Evolutionary conservation across 2,113 vertebrate species (phyloP).

Genomic region (Acanthochromis polyacanthus): DNA sequence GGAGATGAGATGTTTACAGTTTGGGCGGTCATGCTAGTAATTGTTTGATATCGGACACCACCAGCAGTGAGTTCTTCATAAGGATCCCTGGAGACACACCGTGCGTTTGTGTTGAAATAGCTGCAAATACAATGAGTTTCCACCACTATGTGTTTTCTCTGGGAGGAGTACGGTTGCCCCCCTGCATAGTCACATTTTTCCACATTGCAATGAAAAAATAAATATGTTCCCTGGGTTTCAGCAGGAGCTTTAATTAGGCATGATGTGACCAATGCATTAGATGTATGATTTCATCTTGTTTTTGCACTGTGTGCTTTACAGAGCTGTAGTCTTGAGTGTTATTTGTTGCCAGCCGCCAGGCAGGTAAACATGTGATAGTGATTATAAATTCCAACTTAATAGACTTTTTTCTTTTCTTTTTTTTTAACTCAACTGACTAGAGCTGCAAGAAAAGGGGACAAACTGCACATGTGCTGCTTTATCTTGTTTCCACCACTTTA

Average conservation of each 20-base stretch:
- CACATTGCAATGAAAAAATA: conserved; percentile 62
- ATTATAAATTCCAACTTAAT: conserved; percentile 62
- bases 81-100: background rate
- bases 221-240: conserved; percentile 39
- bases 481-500: background rate
- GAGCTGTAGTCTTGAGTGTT: too few species aligned
- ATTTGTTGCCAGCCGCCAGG: conserved; percentile 28
- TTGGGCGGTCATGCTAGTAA: conserved; percentile 5
- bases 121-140: conserved; percentile 57
- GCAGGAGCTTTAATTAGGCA: background rate
- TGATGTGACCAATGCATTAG: background rate
- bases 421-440: conserved; percentile 10
- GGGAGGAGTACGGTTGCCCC: conserved; percentile 46
- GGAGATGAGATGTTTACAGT: conserved; percentile 27
- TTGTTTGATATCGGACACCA: conserved; percentile 27
- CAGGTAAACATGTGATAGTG: conserved; percentile 71
- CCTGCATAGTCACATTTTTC: conserved; percentile 47
- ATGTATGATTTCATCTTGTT: conserved; percentile 8
- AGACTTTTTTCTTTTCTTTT: conserved; percentile 35
- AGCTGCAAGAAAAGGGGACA: conserved; percentile 43
- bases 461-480: conserved; percentile 8
- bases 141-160: conserved; percentile 42
- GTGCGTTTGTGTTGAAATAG: conserved; percentile 45
- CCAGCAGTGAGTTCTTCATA: conserved; percentile 8
- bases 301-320: background rate